Evolutionary conservation across 23 tunicate species (phyloP), one percentile per base, ranked within the genome.

Genomic region (Styela plicata): DNA sequence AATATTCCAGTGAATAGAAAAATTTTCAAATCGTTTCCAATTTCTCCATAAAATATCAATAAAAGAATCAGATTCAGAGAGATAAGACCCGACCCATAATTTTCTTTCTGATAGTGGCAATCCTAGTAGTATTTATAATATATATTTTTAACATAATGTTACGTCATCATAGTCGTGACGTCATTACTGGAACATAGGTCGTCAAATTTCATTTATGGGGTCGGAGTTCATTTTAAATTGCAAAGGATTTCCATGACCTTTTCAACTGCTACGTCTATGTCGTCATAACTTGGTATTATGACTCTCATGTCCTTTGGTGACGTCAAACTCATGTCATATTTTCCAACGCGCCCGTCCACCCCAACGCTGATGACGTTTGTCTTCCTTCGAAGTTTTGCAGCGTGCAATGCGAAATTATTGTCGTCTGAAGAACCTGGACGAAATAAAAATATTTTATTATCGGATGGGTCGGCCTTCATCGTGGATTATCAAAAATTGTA

Each of bases 241-340:
- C 71, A 67, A 27, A 67, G 31, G 16, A 67, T 25, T 16, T 29
- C 31, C 71, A 67, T 67, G 22, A 67, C 71, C 22, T 22, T 67
- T 17, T 67, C 31, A 67, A 25, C 30, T 22, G 71, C 71, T 67
- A 18, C 71, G 31, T 67, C 31, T 16, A 67, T 67, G 71, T 67
- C 71, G 31, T 67, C 24, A 0, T 67, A 67, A 17, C 23, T 67
- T 16, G 71, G 71, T 27, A 67, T 29, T 0, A 18, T 27, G 13
- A 67, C 2, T 29, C 30, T 29, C 31, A 27, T 29, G 71, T 67
- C 24, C 30, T 27, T 25, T 18, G 31, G 30, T 17, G 71, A 67
- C 31, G 71, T 24, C 71, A 67, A 0, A 16, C n/a, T 25, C 31
- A 25, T 29, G 31, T 67, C 31, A 67, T 27, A 27, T 18, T 67